Percentiles rank a stretch among this genome's conserved stretches.
Conservation (phyloP, 2,797 vertebrate genomes). For the Phaenicophaeus curvirostris region DNA sequence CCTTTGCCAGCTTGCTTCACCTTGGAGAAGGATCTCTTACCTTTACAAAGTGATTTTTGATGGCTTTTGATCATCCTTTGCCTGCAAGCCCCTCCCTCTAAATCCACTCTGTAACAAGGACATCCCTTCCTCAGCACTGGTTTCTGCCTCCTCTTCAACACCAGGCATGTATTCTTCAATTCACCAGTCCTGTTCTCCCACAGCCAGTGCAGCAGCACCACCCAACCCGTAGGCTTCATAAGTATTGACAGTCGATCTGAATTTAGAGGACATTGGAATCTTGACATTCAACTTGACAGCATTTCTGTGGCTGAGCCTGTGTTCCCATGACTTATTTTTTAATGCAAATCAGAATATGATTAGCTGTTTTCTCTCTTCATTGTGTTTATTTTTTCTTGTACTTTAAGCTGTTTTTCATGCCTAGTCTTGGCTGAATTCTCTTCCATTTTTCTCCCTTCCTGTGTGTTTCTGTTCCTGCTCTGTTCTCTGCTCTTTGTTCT, state of each 20-base stretch:
- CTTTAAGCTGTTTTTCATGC: constrained; percentile 23
- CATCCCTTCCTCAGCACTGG: too few relatives aligned
- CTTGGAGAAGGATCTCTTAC: not conserved
- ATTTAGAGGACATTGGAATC: not conserved
- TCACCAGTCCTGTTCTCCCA: not conserved
- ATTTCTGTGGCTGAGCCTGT: not conserved
- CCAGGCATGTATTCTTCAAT: not conserved
- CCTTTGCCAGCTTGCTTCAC: not conserved
- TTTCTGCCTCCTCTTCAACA: not conserved
- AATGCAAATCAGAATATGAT: constrained; percentile 54
- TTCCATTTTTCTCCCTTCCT: constrained; percentile 38
- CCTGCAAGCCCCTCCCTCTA: not conserved
- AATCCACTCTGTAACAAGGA: not conserved
- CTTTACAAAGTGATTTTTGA: not conserved
- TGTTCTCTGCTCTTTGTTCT: constrained; percentile 64
- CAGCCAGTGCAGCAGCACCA: not conserved
- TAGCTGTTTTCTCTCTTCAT: constrained; percentile 30
- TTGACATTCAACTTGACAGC: constrained; percentile 46
- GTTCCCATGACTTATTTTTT: constrained; percentile 36
- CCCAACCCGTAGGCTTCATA: not conserved
- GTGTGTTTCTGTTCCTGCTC: constrained; percentile 29
- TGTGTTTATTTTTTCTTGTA: constrained; percentile 46
- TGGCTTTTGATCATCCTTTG: not conserved
- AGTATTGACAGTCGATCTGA: not conserved
- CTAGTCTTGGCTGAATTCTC: constrained; percentile 30